Conservation (phyloP, 2,113 vertebrate species). For the Gymnobelideus leadbeateri region DNA sequence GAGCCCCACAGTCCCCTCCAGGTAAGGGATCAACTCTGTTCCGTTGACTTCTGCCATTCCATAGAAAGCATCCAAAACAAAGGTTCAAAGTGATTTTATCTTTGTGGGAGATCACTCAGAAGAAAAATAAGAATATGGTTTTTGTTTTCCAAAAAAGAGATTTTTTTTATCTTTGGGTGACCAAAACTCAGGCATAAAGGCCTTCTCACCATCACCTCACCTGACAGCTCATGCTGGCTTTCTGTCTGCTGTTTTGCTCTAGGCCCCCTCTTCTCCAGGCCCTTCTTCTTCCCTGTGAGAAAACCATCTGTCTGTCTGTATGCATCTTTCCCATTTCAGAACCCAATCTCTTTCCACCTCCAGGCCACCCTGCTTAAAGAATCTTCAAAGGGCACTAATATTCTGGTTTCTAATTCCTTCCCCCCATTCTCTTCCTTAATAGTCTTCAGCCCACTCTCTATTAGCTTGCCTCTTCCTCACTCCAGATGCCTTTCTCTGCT, state of each 20-base stretch:
- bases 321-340: not conserved
- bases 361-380: not conserved
- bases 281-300: slow-evolving; percentile 1
- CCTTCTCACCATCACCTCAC: not conserved
- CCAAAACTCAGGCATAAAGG: slow-evolving; percentile 12
- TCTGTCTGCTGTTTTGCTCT: not conserved
- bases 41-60: not conserved
- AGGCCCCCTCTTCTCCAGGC: not conserved
- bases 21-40: not conserved
- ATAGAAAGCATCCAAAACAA: slow-evolving; percentile 28
- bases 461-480: not conserved
- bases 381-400: not conserved
- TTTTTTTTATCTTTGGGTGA: not conserved
- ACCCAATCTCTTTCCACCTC: not conserved
- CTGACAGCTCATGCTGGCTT: not conserved
- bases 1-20: not conserved
- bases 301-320: not conserved
- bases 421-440: not conserved
- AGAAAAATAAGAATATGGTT: not conserved
- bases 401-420: not conserved
- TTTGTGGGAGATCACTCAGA: slow-evolving; percentile 15
- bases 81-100: slow-evolving; percentile 12
- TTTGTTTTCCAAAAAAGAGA: slow-evolving; percentile 44
- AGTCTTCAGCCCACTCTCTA: not conserved
- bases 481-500: not conserved